phyloP scores from a whole-genome alignment of 2,113 vertebrate genomes.

The Neogale vison region DNA sequence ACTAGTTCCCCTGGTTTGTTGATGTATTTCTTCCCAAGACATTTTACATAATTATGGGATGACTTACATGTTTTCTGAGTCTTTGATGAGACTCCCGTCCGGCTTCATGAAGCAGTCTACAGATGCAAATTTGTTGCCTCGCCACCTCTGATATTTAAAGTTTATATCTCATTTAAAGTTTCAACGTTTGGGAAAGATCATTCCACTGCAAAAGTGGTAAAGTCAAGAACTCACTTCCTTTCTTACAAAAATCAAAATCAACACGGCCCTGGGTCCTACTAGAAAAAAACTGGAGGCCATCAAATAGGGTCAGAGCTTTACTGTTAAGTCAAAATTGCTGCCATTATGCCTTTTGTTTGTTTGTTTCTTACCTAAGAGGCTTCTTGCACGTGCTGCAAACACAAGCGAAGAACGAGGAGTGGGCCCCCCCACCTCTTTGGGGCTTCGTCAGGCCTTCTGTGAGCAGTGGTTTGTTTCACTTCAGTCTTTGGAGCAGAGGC shows the following conservation, averaged over 20 bases:
- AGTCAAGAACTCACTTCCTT: not conserved
- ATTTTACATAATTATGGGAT: slow-evolving; percentile 59
- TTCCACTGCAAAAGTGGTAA: not conserved
- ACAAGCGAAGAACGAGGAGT: not conserved
- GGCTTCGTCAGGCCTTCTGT: not conserved
- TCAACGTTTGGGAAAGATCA: slow-evolving; percentile 44
- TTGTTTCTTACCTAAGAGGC: not conserved
- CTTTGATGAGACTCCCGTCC: slow-evolving; percentile 60
- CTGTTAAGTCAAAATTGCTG: not conserved
- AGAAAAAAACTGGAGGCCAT: slow-evolving; percentile 35
- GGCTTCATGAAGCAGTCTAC: slow-evolving; percentile 8
- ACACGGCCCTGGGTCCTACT: slow-evolving; percentile 2
- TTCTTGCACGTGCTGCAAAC: slow-evolving; percentile 15
- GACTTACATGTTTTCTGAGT: slow-evolving; percentile 62
- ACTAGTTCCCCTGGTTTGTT: slow-evolving; percentile 67
- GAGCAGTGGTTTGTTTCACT: not conserved
- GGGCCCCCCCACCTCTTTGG: not conserved
- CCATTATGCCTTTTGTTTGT: not conserved
- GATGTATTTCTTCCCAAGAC: slow-evolving; percentile 66
- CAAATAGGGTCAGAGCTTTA: slow-evolving; percentile 20
- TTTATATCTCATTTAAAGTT: slow-evolving; percentile 44
- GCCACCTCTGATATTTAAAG: slow-evolving; percentile 17
- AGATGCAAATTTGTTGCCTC: slow-evolving; percentile 53
- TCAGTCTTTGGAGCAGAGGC: not conserved
- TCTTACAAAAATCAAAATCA: slow-evolving; percentile 55